phyloP scores from a whole-genome alignment of 2,888 invertebrate species.

The Amphipoea lucens region DNA sequence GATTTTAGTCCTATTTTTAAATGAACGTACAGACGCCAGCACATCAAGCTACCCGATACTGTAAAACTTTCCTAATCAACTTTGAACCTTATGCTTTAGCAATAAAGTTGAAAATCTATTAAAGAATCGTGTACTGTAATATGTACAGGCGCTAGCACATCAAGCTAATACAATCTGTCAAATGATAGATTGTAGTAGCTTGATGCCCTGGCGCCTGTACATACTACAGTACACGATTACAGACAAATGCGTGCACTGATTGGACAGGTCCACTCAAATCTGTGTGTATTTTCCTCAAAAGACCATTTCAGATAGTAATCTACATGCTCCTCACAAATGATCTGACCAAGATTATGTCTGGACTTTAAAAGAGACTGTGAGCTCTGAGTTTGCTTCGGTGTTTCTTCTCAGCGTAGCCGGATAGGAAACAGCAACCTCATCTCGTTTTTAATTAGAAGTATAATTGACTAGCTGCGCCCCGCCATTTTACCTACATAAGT shows the following conservation, averaged over 20 bases:
- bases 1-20: background rate
- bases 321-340: too few species aligned
- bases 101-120: too few species aligned
- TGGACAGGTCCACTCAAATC: background rate
- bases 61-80: too few species aligned
- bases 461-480: too few species aligned
- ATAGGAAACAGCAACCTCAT: background rate
- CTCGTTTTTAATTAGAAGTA: background rate
- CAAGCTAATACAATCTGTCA: too few species aligned
- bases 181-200: too few species aligned
- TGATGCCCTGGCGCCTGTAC: too few species aligned
- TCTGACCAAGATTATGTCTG: background rate
- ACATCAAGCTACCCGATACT: too few species aligned
- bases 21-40: background rate
- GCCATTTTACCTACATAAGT: too few species aligned
- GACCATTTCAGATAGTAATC: background rate
- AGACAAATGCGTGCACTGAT: background rate
- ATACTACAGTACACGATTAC: background rate
- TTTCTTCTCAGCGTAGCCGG: background rate
- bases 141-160: too few species aligned
- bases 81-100: too few species aligned
- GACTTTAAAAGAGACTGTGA: background rate
- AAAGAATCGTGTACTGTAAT: too few species aligned
- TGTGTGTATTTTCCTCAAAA: background rate
- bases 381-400: background rate